Evolutionary conservation across 2,888 invertebrate species (phyloP), one percentile per base, ranked within the genome.

Genomic region (Volucella inflata): DNA sequence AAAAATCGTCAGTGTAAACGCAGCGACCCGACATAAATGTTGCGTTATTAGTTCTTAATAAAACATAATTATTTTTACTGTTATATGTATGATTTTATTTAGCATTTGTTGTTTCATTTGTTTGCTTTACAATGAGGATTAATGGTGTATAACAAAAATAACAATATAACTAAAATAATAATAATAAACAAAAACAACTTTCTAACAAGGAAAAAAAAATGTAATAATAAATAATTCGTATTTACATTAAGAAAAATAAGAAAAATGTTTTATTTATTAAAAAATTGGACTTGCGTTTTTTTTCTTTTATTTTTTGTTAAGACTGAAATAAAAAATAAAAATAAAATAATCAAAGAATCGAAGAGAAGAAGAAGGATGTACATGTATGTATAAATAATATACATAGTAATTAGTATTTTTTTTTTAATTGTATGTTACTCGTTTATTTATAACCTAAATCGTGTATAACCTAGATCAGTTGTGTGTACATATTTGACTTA

Each of bases 91-190:
- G 67, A 65, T 76, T 85, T 85, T 85, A 85, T 85, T 85, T 64
- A 80, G 75, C 70, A 60, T 85, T 84, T 84, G 46, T 80, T 80
- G 75, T 71, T 84, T 85, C 80, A 55, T 78, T 71, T 42, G 46
- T 76, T 80, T 38, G 62, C 46, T 71, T 80, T 80, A 85, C 80
- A 85, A 80, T 85, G 84, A 85, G 80, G 80, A 85, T 85, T 85
- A 85, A 80, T 85, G 84, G 84, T 85, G 71, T 85, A 75, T 85
- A 85, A 85, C 84, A 85, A 80, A 84, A 85, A 85, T 80, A 85
- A 85, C 84, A 85, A 85, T 70, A 76, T 71, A 76, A 76, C 68
- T 80, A 70, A 76, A 80, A 80, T 80, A 85, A 85, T 79, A 84
- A 83, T 76, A 76, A 68, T 70, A 76, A 85, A 85, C 75, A 76